Base-by-base conservation (phyloP, 2,888 invertebrate species). In the Scaptodrosophila latifasciaeformis region DNA sequence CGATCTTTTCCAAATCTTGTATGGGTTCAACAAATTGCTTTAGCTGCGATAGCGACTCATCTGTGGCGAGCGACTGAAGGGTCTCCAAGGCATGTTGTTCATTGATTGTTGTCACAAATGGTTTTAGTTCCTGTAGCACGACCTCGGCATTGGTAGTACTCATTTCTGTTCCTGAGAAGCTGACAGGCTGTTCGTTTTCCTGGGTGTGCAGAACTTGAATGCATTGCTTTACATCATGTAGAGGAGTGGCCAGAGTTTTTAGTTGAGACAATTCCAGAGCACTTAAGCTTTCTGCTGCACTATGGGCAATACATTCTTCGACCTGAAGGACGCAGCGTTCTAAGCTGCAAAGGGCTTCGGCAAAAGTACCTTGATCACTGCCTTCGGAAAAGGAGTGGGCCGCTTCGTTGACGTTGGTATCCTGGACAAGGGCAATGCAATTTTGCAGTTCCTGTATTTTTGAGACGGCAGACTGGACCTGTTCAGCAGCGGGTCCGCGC, bases 361-460 rank as follows among this genome's bases (percentile, higher is more conserved):
- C 85, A 45, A 87, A 75, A 0, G 86, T 85, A 30, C 71, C 62
- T 0, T 76, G 67, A 42, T 83, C 77, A 0, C 78, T 81, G 3
- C 58, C 55, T 4, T 86, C 84, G 0, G 86, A 83, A 0, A 86
- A 49, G 0, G 85, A 72, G 12, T 68, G 74, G 1, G 81, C 62
- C 1, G 81, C 78, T 37, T 87, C 87, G 3, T 80, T 56, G 7
- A 83, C 37, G 2, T 81, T 74, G 1, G 82, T 80, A 57, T 86
- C 82, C 29, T 86, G 83, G 4, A 87, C 82, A 29, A 83, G 70
- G 1, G 86, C 85, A 31, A 88, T 83, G 15, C 81, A 86, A 35
- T 79, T 82, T 35, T 86, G 82, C 10, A 88, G 64, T 9, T 87
- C 84, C 34, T 85, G 79, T 40, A 89, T 72, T 47, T 87, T 86